These are phyloP conservation scores for Synodontis membranacea DNA, from an alignment of 2,113 vertebrate species.

Conservation along the genomic window DNA sequence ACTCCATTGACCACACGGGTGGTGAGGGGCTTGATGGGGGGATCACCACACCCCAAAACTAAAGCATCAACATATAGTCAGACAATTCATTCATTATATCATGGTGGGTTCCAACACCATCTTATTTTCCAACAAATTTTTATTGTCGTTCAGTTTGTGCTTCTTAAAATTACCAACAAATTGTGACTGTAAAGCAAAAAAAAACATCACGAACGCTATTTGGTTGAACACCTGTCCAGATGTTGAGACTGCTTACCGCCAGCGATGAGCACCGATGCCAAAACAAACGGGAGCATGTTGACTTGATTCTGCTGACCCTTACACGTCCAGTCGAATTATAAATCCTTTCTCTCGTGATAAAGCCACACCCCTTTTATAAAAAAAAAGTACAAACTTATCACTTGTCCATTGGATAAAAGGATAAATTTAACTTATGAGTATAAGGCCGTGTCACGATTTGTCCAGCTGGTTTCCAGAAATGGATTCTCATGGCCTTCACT, in stretches of 20 bases:
- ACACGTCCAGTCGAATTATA: slow-evolving; percentile 61
- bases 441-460: slow-evolving; percentile 19
- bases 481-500: slow-evolving; percentile 66
- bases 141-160: background rate
- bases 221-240: slow-evolving; percentile 19
- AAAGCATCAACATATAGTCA: slow-evolving; percentile 21
- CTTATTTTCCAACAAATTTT: background rate
- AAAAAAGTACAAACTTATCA: background rate
- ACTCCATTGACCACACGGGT: slow-evolving; percentile 85
- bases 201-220: background rate
- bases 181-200: background rate
- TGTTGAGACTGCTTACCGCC: slow-evolving; percentile 69
- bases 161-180: background rate
- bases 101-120: background rate
- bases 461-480: slow-evolving; percentile 63
- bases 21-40: slow-evolving; percentile 67
- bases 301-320: slow-evolving; percentile 55
- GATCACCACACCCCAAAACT: slow-evolving; percentile 85
- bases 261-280: slow-evolving; percentile 76
- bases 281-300: slow-evolving; percentile 74
- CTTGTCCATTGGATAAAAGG: slow-evolving; percentile 1
- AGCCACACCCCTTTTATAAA: background rate
- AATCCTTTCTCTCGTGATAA: slow-evolving; percentile 50
- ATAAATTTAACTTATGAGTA: background rate
- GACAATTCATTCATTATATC: background rate